Conservation (phyloP, 2,113 vertebrate genomes). For the Symphodus melops region DNA sequence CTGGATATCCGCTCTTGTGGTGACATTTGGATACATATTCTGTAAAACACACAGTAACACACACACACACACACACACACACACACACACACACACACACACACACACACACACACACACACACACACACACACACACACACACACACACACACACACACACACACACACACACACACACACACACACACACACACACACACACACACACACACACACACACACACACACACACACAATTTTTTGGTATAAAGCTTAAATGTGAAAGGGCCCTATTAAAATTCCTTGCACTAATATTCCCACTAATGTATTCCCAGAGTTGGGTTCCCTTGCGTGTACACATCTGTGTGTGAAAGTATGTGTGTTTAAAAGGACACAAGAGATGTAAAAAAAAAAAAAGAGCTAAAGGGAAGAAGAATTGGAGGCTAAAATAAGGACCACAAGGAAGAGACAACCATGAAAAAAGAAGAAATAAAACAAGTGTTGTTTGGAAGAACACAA, state of each 20-base stretch:
- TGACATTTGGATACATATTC: constrained; percentile 16
- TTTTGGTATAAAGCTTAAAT: constrained; percentile 30
- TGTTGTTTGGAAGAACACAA: background rate
- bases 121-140: background rate
- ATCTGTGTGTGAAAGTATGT: background rate
- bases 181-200: background rate
- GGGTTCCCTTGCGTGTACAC: constrained; percentile 33
- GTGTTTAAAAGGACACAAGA: background rate
- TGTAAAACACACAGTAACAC: background rate
- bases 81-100: too few species aligned
- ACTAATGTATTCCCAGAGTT: constrained; percentile 45
- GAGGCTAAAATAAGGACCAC: background rate
- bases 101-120: background rate
- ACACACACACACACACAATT: background rate
- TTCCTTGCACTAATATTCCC: constrained; percentile 58
- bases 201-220: too few species aligned
- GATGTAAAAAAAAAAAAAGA: too few species aligned
- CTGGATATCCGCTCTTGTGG: constrained; percentile 9
- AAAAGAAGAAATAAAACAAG: constrained; percentile 18
- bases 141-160: background rate
- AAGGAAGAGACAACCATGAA: background rate
- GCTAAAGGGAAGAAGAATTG: background rate
- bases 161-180: background rate
- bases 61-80: background rate
- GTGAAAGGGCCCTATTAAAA: constrained; percentile 34